A percentile compares a stretch with the other conserved stretches of the same genome.
Evolutionary conservation across 1,140 invertebrate species (phyloP).

Genomic region (Drosophila grimshawi): DNA sequence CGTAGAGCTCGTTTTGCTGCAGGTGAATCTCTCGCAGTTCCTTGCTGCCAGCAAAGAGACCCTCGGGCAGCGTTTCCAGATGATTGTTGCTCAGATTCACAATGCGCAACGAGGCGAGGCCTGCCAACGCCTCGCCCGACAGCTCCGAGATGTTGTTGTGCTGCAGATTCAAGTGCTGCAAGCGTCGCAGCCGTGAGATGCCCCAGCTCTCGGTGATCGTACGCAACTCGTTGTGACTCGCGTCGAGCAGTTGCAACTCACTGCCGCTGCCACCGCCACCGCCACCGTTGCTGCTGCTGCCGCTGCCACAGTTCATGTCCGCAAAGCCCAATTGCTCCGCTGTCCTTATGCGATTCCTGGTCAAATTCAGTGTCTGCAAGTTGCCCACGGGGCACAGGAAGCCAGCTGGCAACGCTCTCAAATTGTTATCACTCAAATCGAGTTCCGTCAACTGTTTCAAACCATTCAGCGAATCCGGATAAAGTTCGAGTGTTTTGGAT

Average conservation of each 20-base stretch:
- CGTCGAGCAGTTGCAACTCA: slow-evolving; percentile 89
- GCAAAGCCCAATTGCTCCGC: slow-evolving; percentile 90
- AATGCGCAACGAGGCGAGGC: slow-evolving; percentile 90
- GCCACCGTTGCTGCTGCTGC: slow-evolving; percentile 85
- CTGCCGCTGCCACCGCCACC: slow-evolving; percentile 85
- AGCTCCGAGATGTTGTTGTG: slow-evolving; percentile 93
- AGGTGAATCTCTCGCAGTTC: slow-evolving; percentile 93
- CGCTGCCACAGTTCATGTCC: slow-evolving; percentile 86
- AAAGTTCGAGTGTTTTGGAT: slow-evolving; percentile 89
- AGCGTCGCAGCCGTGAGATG: slow-evolving; percentile 88
- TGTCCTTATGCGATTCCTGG: slow-evolving; percentile 90
- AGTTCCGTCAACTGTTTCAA: slow-evolving; percentile 91
- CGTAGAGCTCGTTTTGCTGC: slow-evolving; percentile 91
- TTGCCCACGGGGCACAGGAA: slow-evolving; percentile 91
- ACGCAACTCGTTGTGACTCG: slow-evolving; percentile 91
- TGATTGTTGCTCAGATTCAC: slow-evolving; percentile 94
- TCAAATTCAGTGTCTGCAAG: slow-evolving; percentile 93
- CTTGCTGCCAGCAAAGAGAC: slow-evolving; percentile 90
- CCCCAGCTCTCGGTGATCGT: slow-evolving; percentile 89
- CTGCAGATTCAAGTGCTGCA: slow-evolving; percentile 91
- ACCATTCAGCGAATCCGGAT: slow-evolving; percentile 88
- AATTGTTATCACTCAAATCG: slow-evolving; percentile 93
- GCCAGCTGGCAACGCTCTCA: slow-evolving; percentile 90
- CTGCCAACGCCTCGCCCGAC: slow-evolving; percentile 90
- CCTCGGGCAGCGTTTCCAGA: slow-evolving; percentile 90